Base-by-base conservation (phyloP, 1,140 invertebrate genomes). In the Drosophila funebris region DNA sequence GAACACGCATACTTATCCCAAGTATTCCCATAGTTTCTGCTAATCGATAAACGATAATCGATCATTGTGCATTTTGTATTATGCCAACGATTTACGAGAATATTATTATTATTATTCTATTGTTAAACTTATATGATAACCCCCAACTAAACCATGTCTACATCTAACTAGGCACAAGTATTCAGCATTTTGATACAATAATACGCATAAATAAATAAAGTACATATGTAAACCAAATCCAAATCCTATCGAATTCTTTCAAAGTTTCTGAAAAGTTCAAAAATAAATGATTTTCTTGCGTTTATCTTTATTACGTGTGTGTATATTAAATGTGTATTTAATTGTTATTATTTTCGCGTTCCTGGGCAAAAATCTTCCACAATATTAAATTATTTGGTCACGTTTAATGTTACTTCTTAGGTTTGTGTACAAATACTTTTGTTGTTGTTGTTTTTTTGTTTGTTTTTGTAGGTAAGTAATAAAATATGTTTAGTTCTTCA, bases 331-430 rank as follows among this genome's bases (percentile, higher is more conserved):
- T 79, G 43, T 84, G 60, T 80, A 74, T 80, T 80, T 63, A 70
- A 60, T 88, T 60, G 69, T 62, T 67, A 41, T 81, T 39, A 14
- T 74, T 77, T 56, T 62, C 67, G 60, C 74, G 46, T 64, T 46
- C 63, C 27, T 39, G 46, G 76, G 78, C 52, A 78, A 88, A 80
- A 87, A 76, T 67, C 22, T 76, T 73, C 68, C 82, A 52, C 62
- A 89, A 76, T 87, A 79, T 88, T 87, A 87, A 78, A 83, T 87
- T 88, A 88, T 88, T 88, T 88, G 84, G 83, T 88, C 83, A 87
- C 84, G 83, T 79, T 89, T 69, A 83, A 78, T 78, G 54, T 88
- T 87, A 78, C 75, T 88, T 76, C 68, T 70, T 69, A 82, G 61
- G 83, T 68, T 87, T 69, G 78, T 88, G 78, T 87, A 83, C 67